Percentiles rank a stretch among this genome's conserved stretches.
These are phyloP conservation scores for Pseudomyrmex flavicornis DNA, from an alignment of 1,140 invertebrate species.

Conservation along the genomic window DNA sequence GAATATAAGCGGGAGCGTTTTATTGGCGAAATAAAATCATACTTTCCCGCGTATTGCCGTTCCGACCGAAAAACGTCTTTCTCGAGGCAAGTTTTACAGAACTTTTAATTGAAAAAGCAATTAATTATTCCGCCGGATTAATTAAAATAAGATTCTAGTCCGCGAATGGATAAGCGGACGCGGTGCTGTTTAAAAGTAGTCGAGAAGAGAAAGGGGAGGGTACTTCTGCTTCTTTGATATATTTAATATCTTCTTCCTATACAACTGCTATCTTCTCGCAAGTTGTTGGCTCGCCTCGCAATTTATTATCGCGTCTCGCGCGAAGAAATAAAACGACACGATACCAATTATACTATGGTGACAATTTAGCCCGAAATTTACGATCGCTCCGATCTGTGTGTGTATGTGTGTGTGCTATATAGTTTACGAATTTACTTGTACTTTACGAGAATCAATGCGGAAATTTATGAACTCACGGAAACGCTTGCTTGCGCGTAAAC, in stretches of 20 bases:
- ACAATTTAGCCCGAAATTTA: conserved; percentile 47
- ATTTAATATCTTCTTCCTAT: conserved; percentile 58
- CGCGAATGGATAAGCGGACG: conserved; percentile 9
- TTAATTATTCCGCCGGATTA: conserved; percentile 75
- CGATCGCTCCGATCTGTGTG: not conserved
- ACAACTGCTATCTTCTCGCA: not conserved
- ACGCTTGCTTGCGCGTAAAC: conserved; percentile 36
- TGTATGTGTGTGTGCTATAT: not conserved
- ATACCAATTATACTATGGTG: not conserved
- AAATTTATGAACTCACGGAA: conserved; percentile 60
- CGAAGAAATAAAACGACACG: conserved; percentile 10
- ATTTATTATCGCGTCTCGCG: conserved; percentile 57
- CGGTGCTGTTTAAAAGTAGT: conserved; percentile 3
- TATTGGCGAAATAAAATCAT: conserved; percentile 61
- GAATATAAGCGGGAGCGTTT: conserved; percentile 12
- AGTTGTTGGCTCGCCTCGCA: not conserved
- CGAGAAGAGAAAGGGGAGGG: too few species aligned
- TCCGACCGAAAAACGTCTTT: not conserved
- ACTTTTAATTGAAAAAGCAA: conserved; percentile 76
- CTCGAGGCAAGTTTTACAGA: conserved; percentile 68
- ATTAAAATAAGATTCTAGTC: conserved; percentile 75
- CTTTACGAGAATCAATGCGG: conserved; percentile 52
- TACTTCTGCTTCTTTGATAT: conserved; percentile 56
- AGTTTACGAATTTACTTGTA: conserved; percentile 41
- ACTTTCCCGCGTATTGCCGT: conserved; percentile 18